Base-by-base conservation (phyloP, 2,888 invertebrate species). In the Melipona bicolor region DNA sequence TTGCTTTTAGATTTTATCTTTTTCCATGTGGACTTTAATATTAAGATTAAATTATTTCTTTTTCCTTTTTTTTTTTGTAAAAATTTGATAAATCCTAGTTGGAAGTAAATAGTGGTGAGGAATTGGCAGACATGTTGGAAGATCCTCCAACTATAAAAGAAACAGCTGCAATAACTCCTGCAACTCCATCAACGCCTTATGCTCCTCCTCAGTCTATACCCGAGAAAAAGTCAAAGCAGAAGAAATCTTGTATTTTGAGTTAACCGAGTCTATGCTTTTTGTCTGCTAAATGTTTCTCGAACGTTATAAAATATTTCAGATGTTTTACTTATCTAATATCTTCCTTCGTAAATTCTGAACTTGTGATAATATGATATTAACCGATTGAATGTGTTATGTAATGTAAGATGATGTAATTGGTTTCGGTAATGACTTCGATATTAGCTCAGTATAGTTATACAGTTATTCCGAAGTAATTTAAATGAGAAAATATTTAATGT, bases 71-170 rank as follows among this genome's bases (percentile, higher is more conserved):
- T 83, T 64, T 71, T 77, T 79, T 64, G 72, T 76, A 83, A 76
- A 81, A 83, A 77, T 81, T 77, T 73, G 79, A 86, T 83, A 79
- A 84, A 92, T 88, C 90, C 81, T 91, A 94, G 94, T 93, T 94
- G 93, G 94, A 94, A 92, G 93, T 94, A 90, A 94, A 92, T 93
- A 92, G 92, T 90, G 94, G 94, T 73, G 94, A 94, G 86, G 94
- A 94, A 88, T 92, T 94, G 91, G 93, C 94, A 83, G 94, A 94
- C 90, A 94, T 93, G 93, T 91, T 94, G 93, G 94, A 94, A 91
- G 94, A 94, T 87, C 94, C 94, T 90, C 93, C 93, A 77, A 92
- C 91, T 86, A 91, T 92, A 91, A 93, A 92, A 92, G 93, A 93
- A 84, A 91, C 92, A 86, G 93, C 91, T 76, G 89, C 92, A 75